A percentile compares a stretch with the other conserved stretches of the same genome.
phyloP scores from a whole-genome alignment of 1,140 invertebrate species.

The Anoplophora glabripennis region DNA sequence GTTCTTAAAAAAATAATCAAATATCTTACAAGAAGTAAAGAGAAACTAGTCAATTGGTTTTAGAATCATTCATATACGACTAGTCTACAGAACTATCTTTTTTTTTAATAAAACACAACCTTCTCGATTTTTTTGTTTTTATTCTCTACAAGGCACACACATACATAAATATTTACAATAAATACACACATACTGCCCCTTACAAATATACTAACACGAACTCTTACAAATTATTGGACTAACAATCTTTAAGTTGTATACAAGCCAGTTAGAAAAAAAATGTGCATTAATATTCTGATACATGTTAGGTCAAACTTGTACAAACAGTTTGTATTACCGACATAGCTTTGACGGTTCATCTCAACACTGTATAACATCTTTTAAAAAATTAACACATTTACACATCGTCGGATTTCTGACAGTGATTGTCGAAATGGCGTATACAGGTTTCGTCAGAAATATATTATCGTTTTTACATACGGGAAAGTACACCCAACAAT shows the following conservation, averaged over 20 bases:
- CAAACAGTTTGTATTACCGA: neutral
- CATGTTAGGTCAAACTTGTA: neutral
- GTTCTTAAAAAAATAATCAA: too few species aligned
- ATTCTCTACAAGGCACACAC: slow-evolving; percentile 49
- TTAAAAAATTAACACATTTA: neutral
- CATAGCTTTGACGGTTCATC: neutral
- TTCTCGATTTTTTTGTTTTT: slow-evolving; percentile 8
- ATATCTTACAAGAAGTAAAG: too few species aligned
- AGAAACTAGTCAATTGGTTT: too few species aligned
- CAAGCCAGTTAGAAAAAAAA: slow-evolving; percentile 21
- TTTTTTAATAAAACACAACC: too few species aligned
- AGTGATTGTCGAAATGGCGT: slow-evolving; percentile 41
- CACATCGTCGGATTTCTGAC: slow-evolving; percentile 23
- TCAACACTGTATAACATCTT: neutral
- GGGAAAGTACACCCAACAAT: slow-evolving; percentile 29
- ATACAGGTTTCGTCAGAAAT: slow-evolving; percentile 26
- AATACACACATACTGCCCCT: slow-evolving; percentile 41
- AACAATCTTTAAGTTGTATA: slow-evolving; percentile 3
- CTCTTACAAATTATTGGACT: slow-evolving; percentile 2
- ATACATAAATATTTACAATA: slow-evolving; percentile 50
- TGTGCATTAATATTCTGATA: slow-evolving; percentile 23
- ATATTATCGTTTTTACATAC: slow-evolving; percentile 20
- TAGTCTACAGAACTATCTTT: too few species aligned
- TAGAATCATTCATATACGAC: too few species aligned
- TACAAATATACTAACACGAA: slow-evolving; percentile 22